Conservation (phyloP, 2,797 vertebrate species). For the Echeneis naucrates region DNA sequence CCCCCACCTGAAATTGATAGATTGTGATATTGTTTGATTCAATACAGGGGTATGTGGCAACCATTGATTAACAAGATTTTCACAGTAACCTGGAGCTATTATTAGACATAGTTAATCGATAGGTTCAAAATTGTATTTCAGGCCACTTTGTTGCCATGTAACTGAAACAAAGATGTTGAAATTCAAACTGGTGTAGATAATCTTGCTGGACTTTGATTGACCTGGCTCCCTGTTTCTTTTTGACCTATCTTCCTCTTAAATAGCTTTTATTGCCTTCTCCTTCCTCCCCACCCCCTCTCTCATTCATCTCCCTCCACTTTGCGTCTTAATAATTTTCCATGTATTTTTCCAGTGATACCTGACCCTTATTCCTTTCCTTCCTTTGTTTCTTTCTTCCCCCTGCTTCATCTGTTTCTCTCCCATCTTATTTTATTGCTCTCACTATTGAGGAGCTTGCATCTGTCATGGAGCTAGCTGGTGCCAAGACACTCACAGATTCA, state of each 20-base stretch:
- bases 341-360: neutral
- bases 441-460: conserved; percentile 43
- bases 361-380: conserved; percentile 22
- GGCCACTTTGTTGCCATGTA: conserved; percentile 6
- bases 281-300: neutral
- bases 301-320: conserved; percentile 1
- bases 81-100: conserved; percentile 28
- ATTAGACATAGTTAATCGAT: conserved; percentile 33
- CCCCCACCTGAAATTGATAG: neutral
- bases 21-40: conserved; percentile 28
- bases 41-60: conserved; percentile 14
- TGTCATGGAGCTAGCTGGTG: conserved; percentile 25
- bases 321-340: conserved; percentile 13
- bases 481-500: conserved; percentile 40
- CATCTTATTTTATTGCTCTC: conserved; percentile 23
- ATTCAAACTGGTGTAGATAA: conserved; percentile 51
- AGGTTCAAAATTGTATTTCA: conserved; percentile 8
- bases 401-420: conserved; percentile 1
- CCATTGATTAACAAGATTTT: conserved; percentile 29
- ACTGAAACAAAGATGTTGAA: conserved; percentile 31
- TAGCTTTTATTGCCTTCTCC: conserved; percentile 19
- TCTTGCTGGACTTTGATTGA: conserved; percentile 31
- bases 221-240: conserved; percentile 35
- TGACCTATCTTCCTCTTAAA: conserved; percentile 35
- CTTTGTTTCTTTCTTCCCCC: conserved; percentile 7